These are phyloP conservation scores for Muntiacus muntjak DNA, from an alignment of 2,113 vertebrate genomes.

Conservation along the genomic window DNA sequence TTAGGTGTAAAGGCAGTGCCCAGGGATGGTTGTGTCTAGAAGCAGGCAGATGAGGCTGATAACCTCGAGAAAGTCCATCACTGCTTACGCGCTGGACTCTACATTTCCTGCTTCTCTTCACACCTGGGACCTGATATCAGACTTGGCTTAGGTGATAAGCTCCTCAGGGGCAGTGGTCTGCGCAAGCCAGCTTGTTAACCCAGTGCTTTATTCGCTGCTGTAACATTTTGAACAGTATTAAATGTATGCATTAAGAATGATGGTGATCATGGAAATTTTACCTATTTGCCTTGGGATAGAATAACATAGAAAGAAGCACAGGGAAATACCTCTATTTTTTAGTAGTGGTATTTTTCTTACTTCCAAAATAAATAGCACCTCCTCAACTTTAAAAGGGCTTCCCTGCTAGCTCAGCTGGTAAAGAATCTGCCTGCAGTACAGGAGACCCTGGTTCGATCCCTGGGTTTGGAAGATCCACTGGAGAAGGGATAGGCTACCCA, in stretches of 20 bases:
- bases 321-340: not conserved
- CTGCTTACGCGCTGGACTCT: accelerated
- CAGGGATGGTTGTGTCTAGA: not conserved
- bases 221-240: not conserved
- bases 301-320: not conserved
- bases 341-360: not conserved
- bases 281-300: not conserved
- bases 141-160: not conserved
- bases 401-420: not conserved
- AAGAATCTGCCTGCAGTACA: not conserved
- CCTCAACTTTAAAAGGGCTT: not conserved
- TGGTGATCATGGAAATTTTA: not conserved
- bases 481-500: not conserved
- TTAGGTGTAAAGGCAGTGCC: not conserved
- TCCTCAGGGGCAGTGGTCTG: accelerated
- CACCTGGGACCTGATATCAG: not conserved
- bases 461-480: accelerated
- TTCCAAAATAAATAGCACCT: not conserved
- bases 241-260: not conserved
- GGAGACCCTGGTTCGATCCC: accelerated
- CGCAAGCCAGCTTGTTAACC: not conserved
- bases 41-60: not conserved
- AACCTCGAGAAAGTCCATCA: not conserved
- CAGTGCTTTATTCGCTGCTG: not conserved
- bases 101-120: not conserved